Evolutionary conservation across 1,140 invertebrate species (phyloP).

Genomic region (silkworm (Bombyx mori)): DNA sequence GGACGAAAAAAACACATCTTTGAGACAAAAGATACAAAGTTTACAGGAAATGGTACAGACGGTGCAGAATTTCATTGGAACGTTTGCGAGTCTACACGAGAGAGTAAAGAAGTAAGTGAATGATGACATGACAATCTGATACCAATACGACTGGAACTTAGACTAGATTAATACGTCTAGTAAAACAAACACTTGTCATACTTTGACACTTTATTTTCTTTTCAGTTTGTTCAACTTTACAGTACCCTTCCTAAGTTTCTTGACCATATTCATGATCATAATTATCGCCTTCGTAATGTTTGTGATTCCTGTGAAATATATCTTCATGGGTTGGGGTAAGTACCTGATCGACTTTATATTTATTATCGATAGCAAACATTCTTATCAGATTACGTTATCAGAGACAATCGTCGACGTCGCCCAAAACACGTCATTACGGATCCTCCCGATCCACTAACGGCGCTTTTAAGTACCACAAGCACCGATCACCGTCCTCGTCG

Average conservation of each 20-base stretch:
- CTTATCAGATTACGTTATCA: too few species aligned
- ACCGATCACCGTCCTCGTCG: too few species aligned
- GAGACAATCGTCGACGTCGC: too few species aligned
- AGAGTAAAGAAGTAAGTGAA: slow-evolving; percentile 88
- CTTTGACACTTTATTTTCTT: slow-evolving; percentile 14
- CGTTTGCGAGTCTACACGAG: slow-evolving; percentile 90
- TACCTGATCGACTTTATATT: slow-evolving; percentile 3
- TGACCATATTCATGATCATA: slow-evolving; percentile 84
- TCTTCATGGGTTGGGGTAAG: slow-evolving; percentile 92
- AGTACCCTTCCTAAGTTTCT: slow-evolving; percentile 93
- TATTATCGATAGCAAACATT: too few species aligned
- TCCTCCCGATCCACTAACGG: too few species aligned
- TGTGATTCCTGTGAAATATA: slow-evolving; percentile 88
- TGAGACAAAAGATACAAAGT: slow-evolving; percentile 49
- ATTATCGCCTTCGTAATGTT: slow-evolving; percentile 85
- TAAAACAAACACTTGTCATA: too few species aligned
- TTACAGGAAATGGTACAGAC: slow-evolving; percentile 92
- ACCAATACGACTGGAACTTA: too few species aligned
- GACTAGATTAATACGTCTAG: too few species aligned
- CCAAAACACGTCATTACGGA: too few species aligned
- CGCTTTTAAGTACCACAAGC: too few species aligned
- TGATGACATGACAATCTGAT: too few species aligned
- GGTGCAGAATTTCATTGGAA: slow-evolving; percentile 94
- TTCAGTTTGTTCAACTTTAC: slow-evolving; percentile 95
- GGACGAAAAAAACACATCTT: slow-evolving; percentile 42